Evolutionary conservation across 2,113 vertebrate species (phyloP).

Genomic region (Callithrix jacchus): DNA sequence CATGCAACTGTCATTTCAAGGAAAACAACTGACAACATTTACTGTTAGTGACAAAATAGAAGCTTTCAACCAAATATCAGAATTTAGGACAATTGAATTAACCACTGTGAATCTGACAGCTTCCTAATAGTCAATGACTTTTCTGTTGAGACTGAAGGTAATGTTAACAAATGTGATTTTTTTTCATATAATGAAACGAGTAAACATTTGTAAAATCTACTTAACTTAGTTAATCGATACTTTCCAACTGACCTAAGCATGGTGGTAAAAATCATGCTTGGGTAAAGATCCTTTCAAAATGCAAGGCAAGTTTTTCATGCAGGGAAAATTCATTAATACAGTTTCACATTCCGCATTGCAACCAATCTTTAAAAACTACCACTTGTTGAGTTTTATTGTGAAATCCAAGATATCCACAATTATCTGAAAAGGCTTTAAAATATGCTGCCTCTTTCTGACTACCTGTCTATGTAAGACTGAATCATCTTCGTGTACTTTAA

Average conservation of each 20-base stretch:
- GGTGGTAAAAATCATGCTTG: neutral
- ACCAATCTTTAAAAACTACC: neutral
- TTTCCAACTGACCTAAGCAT: neutral
- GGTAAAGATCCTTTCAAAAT: neutral
- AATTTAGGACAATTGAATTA: neutral
- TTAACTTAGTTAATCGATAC: neutral
- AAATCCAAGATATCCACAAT: neutral
- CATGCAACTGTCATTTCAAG: slow-evolving; percentile 25
- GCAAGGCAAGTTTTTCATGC: slow-evolving; percentile 1
- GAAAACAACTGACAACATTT: slow-evolving; percentile 16
- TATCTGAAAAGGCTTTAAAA: slow-evolving; percentile 14
- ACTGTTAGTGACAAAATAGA: slow-evolving; percentile 30
- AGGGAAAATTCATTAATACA: neutral
- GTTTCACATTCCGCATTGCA: neutral
- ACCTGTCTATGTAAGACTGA: neutral
- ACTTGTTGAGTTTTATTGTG: slow-evolving; percentile 6
- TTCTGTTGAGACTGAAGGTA: neutral
- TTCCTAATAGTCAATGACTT: neutral
- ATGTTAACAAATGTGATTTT: neutral
- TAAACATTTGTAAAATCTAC: neutral
- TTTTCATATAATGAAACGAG: neutral
- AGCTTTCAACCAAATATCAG: slow-evolving; percentile 11
- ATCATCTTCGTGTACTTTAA: neutral
- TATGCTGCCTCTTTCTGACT: neutral
- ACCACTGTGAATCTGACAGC: neutral